phyloP scores from a whole-genome alignment of 1,140 invertebrate genomes.

The Sinonovacula constricta region DNA sequence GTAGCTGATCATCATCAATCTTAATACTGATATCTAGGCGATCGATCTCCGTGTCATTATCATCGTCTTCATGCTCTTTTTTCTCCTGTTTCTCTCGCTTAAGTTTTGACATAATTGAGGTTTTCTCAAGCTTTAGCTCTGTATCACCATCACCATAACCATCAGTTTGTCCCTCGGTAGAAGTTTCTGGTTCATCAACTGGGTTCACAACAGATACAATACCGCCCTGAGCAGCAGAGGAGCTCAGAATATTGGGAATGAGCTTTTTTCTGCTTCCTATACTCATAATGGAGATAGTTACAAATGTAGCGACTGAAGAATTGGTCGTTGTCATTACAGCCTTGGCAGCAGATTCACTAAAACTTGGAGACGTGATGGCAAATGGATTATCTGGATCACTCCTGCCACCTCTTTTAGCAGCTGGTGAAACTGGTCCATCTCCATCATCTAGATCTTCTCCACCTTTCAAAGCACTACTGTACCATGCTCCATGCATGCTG shows the following conservation, averaged over 20 bases:
- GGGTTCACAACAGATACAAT: constrained; percentile 36
- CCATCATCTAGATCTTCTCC: background rate
- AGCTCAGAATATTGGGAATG: constrained; percentile 38
- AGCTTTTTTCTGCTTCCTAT: constrained; percentile 44
- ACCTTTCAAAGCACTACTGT: background rate
- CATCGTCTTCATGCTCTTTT: constrained; percentile 28
- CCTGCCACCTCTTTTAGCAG: constrained; percentile 43
- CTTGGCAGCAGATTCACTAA: constrained; percentile 65
- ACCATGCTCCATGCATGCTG: background rate
- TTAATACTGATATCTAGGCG: constrained; percentile 68
- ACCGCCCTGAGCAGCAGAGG: constrained; percentile 38
- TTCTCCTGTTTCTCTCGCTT: constrained; percentile 22
- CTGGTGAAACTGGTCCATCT: background rate
- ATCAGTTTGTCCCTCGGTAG: no score
- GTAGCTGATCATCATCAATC: constrained; percentile 72
- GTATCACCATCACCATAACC: constrained; percentile 10
- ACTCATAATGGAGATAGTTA: constrained; percentile 71
- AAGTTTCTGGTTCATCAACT: background rate
- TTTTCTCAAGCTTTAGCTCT: constrained; percentile 7
- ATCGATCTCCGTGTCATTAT: constrained; percentile 57
- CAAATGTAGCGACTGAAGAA: constrained; percentile 64
- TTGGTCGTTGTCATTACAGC: constrained; percentile 71
- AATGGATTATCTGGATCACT: constrained; percentile 54
- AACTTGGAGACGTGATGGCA: constrained; percentile 69
- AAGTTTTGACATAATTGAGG: constrained; percentile 46